Conservation (phyloP, 2,888 invertebrate genomes). For the Dicranocentrus wangi region DNA sequence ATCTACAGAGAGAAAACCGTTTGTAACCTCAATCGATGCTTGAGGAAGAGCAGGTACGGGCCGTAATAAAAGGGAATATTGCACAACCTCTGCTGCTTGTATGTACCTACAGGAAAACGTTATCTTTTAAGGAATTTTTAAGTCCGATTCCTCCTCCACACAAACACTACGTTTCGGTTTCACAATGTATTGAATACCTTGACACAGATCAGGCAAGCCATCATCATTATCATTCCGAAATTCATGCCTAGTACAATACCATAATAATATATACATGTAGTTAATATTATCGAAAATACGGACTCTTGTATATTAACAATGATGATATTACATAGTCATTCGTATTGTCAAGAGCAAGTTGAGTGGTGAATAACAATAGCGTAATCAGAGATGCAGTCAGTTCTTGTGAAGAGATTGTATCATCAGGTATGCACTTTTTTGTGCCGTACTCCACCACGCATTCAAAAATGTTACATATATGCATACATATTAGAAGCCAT, state of each 20-base stretch:
- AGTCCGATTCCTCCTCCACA: slow-evolving; percentile 11
- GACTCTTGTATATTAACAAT: neutral
- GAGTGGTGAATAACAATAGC: slow-evolving; percentile 8
- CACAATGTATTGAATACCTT: slow-evolving; percentile 58
- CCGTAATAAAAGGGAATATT: neutral
- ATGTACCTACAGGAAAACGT: neutral
- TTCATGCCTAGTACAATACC: slow-evolving; percentile 42
- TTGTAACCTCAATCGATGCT: slow-evolving; percentile 35
- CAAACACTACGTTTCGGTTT: slow-evolving; percentile 37
- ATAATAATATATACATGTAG: neutral
- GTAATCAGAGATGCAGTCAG: neutral
- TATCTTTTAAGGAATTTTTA: neutral
- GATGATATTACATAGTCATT: neutral
- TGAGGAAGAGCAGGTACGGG: slow-evolving; percentile 40
- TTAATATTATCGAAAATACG: too few relatives aligned
- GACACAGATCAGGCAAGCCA: slow-evolving; percentile 54
- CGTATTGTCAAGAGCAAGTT: neutral
- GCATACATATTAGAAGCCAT: slow-evolving; percentile 1
- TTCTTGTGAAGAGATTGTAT: slow-evolving; percentile 1
- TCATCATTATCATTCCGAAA: slow-evolving; percentile 40
- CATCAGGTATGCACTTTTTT: neutral
- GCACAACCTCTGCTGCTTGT: neutral
- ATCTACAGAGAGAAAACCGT: too few relatives aligned
- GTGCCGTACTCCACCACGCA: too few relatives aligned
- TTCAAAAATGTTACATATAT: neutral